These are phyloP conservation scores for Mystacides longicornis DNA, from an alignment of 2,888 invertebrate species.

Conservation along the genomic window DNA sequence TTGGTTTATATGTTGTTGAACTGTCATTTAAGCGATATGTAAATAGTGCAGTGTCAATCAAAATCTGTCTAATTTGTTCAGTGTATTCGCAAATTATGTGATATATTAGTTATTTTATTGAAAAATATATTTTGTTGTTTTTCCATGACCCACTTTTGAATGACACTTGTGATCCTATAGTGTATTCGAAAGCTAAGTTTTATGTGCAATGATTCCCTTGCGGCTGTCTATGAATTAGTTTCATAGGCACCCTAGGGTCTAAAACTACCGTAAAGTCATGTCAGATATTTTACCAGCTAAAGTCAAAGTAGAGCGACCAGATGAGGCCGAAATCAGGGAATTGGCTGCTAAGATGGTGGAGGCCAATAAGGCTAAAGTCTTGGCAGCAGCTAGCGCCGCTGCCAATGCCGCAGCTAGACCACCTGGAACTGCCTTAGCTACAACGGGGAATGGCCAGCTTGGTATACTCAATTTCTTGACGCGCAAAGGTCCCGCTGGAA, in stretches of 20 bases:
- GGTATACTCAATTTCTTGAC: conserved; percentile 58
- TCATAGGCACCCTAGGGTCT: not conserved
- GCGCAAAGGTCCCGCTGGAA: conserved; percentile 34
- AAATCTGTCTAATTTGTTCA: not conserved
- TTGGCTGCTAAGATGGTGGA: conserved; percentile 83
- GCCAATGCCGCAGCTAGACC: conserved; percentile 31
- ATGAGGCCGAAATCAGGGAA: conserved; percentile 82
- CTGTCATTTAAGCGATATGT: conserved; percentile 20
- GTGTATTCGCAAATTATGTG: too few species aligned
- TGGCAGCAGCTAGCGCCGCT: conserved; percentile 41
- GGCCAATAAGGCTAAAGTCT: conserved; percentile 53
- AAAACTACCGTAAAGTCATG: conserved; percentile 12
- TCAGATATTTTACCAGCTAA: conserved; percentile 34
- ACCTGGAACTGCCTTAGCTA: conserved; percentile 31
- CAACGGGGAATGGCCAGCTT: conserved; percentile 43
- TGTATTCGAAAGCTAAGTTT: too few species aligned
- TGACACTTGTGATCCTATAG: not conserved
- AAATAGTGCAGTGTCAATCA: conserved; percentile 15
- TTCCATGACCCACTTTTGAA: conserved; percentile 8
- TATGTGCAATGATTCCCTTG: conserved; percentile 33
- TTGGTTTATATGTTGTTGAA: conserved; percentile 14
- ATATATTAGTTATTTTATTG: too few species aligned
- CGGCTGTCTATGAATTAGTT: not conserved
- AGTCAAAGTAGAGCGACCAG: conserved; percentile 68
- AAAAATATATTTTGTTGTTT: too few species aligned